Evolutionary conservation across 2,797 vertebrate species (phyloP).

Genomic region (Iguana delicatissima): DNA sequence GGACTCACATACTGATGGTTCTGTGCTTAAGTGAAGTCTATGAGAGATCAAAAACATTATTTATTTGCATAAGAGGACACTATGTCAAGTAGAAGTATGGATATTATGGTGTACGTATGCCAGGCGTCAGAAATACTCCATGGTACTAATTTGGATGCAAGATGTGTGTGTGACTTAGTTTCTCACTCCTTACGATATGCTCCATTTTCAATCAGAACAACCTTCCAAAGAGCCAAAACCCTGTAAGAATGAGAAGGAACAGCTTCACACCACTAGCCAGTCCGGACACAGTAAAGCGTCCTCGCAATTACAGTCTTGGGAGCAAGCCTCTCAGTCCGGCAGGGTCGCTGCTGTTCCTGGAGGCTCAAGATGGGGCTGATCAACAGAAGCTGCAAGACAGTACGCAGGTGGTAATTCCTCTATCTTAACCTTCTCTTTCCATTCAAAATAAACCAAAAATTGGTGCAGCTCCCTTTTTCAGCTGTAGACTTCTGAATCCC

Average conservation of each 20-base stretch:
- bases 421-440: conserved; percentile 24
- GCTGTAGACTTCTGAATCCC: not conserved
- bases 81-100: not conserved
- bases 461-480: not conserved
- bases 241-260: conserved; percentile 91
- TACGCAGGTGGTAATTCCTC: conserved; percentile 79
- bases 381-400: conserved; percentile 88
- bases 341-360: conserved; percentile 81
- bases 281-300: conserved; percentile 90
- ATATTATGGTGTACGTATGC: not conserved
- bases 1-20: not conserved
- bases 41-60: not conserved
- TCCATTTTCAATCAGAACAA: conserved; percentile 82
- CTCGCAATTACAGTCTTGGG: conserved; percentile 94
- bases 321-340: conserved; percentile 90
- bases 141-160: not conserved
- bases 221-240: conserved; percentile 83
- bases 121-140: not conserved
- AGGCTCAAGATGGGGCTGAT: conserved; percentile 86
- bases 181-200: conserved; percentile 79
- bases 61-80: not conserved
- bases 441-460: not conserved
- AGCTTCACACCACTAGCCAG: conserved; percentile 96
- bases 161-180: conserved; percentile 59
- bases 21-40: not conserved